Evolutionary conservation across 2,797 vertebrate genomes (phyloP).

Genomic region (Cygnus olor): DNA sequence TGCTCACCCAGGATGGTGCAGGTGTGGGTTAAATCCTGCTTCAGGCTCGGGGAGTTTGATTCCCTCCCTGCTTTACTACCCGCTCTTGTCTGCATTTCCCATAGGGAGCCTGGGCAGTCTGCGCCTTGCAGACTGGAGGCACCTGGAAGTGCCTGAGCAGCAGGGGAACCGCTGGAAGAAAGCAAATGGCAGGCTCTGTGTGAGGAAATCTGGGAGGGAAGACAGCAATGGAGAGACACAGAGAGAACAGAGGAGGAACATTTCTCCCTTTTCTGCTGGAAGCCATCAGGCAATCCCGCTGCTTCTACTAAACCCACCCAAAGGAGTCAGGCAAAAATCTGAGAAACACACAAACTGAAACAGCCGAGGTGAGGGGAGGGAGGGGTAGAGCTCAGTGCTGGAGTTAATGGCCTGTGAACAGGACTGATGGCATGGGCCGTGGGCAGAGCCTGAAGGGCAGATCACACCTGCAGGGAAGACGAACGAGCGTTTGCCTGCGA

Average conservation of each 20-base stretch:
- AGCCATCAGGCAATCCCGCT: neutral
- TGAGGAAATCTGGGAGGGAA: neutral
- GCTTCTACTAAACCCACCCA: neutral
- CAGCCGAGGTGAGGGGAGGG: neutral
- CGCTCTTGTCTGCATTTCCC: neutral
- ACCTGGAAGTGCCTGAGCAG: neutral
- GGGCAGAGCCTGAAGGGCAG: slow-evolving; percentile 8
- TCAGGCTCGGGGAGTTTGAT: neutral
- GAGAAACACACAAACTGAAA: neutral
- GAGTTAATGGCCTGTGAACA: neutral
- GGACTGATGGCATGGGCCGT: neutral
- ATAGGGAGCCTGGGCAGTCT: fast-evolving
- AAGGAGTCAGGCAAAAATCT: neutral
- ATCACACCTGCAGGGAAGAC: neutral
- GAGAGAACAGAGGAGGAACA: neutral
- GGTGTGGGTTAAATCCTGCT: neutral
- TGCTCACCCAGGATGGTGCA: fast-evolving
- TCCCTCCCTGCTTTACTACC: neutral
- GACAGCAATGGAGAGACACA: neutral
- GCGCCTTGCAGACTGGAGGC: neutral
- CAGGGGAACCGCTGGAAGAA: neutral
- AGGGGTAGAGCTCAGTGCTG: neutral
- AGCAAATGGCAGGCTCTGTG: neutral
- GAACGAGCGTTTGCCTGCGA: neutral
- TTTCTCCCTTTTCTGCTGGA: neutral